A percentile compares a stretch with the other conserved stretches of the same genome.
These are phyloP conservation scores for Hypocryptadius cinnamomeus DNA, from an alignment of 2,113 vertebrate species.

Conservation along the genomic window DNA sequence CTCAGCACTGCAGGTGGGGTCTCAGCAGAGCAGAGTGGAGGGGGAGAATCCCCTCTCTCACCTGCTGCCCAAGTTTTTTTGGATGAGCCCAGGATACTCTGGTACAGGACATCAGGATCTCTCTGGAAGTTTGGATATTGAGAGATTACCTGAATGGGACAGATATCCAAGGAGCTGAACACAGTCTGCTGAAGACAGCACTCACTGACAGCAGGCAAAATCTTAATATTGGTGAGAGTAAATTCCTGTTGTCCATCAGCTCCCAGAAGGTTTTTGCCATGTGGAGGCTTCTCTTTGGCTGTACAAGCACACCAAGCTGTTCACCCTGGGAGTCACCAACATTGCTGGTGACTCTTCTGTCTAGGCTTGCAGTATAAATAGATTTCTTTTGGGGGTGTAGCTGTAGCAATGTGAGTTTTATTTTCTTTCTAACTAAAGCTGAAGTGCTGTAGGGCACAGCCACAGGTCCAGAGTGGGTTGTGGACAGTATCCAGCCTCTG, in stretches of 20 bases:
- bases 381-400: not conserved
- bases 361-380: not conserved
- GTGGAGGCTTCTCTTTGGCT: not conserved
- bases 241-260: not conserved
- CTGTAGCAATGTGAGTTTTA: not conserved
- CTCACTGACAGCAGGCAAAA: not conserved
- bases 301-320: not conserved
- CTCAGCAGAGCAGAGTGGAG: not conserved
- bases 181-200: not conserved
- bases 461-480: accelerated
- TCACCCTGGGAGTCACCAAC: not conserved
- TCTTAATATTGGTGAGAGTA: not conserved
- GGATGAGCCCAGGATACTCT: not conserved
- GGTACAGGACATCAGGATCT: not conserved
- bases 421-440: not conserved
- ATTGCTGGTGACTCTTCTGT: not conserved
- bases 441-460: not conserved
- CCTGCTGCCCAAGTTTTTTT: not conserved
- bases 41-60: not conserved
- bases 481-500: not conserved
- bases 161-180: not conserved
- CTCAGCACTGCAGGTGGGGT: not conserved
- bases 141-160: not conserved
- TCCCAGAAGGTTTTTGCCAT: not conserved
- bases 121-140: not conserved